Base-by-base conservation (phyloP, 2,797 vertebrate genomes). In the Scleropages formosus region DNA sequence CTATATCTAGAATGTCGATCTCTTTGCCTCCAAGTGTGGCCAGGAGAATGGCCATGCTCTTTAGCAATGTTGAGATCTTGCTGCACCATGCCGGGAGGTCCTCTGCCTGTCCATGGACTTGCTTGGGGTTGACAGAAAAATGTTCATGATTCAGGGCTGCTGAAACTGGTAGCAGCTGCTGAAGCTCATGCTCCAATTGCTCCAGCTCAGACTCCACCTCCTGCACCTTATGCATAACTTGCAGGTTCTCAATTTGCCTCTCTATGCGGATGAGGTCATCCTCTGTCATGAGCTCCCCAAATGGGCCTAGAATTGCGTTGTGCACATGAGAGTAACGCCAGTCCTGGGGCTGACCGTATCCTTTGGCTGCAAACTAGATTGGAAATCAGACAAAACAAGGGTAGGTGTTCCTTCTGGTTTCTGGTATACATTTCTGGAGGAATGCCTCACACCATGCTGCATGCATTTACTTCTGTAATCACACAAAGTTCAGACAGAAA, bases 241-340 rank as follows among this genome's bases (percentile, higher is more conserved):
- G 96, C 72, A 98, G 92, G 85, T 96, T 98, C 85, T 98, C 96
- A 67, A 98, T 96, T 85, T 95, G 96, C 91, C 92, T 94, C 86
- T 98, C 97, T 80, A 98, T 94, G 77, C 89, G 92, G 78, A 92
- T 90, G 69, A 98, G 84, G 82, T 99, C 97, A 4, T 90, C 91
- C 85, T 98, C 96, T 0, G 94, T 93, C 96, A 98, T 94, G 79
- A 94, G 93, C 82, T 97, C 96, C 65, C 97, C 94, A 60, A 98
- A 93, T 61, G 95, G 94, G 79, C 95, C 95, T 85, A 94, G 91
- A 77, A 95, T 93, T 86, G 91, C 97, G 85, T 95, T 91, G 84
- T 91, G 90, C 75, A 88, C 58, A 0, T 88, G 90, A 73, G 93
- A 95, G 90, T 95, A 94, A 82, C 88, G 91, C 95, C 92, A 95